Base-by-base conservation (phyloP, 2,888 invertebrate genomes). In the Steinernema hermaphroditum region DNA sequence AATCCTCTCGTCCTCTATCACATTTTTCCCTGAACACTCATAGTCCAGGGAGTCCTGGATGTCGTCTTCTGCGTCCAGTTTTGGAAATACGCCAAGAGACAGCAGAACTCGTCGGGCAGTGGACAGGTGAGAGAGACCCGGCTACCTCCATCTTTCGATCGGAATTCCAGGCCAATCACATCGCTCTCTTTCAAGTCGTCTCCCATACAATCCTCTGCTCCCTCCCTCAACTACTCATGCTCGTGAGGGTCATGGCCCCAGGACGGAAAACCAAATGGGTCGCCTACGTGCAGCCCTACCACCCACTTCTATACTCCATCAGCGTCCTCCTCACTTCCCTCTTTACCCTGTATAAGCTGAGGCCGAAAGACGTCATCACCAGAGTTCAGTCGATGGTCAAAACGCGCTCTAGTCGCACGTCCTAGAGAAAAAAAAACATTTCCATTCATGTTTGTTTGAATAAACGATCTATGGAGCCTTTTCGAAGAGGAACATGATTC, bases 291-390 rank as follows among this genome's bases (percentile, higher is more conserved):
- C 32, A 32, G 2, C 62, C 62, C 14, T 62, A 32, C 32, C 16
- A 14, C 8, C 6, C 4, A 22, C 16, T 27, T 2, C 62, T 62
- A 16, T 62, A 6, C 32, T 22, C 54, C 54, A 54, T 27, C 27
- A 54, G 54, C 54, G 54, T 54, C 54, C 32, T 62, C 2, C 62
- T 62, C 34, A 27, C 62, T 1, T 62, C 62, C 4, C 16, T 27
- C 32, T 62, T 62, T n/a, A 62, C 32, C 8, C 32, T 62, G 1
- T 62, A 29, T 16, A 62, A 62, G 27, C 34, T 62, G 16, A 9
- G 29, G 32, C 62, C 62, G 16, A 62, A 2, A 19, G 32, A 62
- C 6, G 16, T 14, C 1, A 29, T 32, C 8, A 12, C 32, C 4
- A 62, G 32, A 14, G 32, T 62, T 4, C 37, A 12, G 6, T 37